Conservation (phyloP, 2,888 invertebrate genomes). For the Dasysyrphus albostriatus region DNA sequence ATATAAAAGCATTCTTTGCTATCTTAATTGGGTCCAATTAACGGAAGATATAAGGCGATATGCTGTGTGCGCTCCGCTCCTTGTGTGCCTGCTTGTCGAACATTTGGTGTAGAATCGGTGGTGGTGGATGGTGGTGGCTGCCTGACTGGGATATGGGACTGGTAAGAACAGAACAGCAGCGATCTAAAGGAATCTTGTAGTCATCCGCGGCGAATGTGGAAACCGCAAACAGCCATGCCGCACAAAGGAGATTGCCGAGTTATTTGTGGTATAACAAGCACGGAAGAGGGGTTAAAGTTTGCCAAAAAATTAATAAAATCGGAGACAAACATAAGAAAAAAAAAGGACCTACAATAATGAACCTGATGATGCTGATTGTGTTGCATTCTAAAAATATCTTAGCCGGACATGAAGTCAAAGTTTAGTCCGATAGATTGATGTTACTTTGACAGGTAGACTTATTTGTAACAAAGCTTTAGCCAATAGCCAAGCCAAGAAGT, state of each 20-base stretch:
- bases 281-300: slow-evolving; percentile 26
- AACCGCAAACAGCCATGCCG: slow-evolving; percentile 29
- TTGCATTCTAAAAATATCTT: slow-evolving; percentile 41
- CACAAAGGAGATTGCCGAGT: slow-evolving; percentile 34
- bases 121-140: not conserved
- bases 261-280: not conserved
- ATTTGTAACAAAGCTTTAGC: slow-evolving; percentile 37
- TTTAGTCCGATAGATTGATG: slow-evolving; percentile 19
- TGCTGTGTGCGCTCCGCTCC: slow-evolving; percentile 64
- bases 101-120: slow-evolving; percentile 23
- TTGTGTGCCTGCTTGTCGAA: slow-evolving; percentile 57
- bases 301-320: slow-evolving; percentile 67
- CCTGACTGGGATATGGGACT: slow-evolving; percentile 1
- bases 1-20: slow-evolving; percentile 76
- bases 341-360: slow-evolving; percentile 33
- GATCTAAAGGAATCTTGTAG: slow-evolving; percentile 55
- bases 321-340: not conserved
- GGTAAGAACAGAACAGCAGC: slow-evolving; percentile 27
- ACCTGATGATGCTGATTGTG: slow-evolving; percentile 25
- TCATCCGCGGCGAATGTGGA: slow-evolving; percentile 35
- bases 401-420: not conserved
- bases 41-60: slow-evolving; percentile 76
- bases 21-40: slow-evolving; percentile 78
- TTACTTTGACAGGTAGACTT: slow-evolving; percentile 42
- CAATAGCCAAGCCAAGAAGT: slow-evolving; percentile 16